phyloP scores from a whole-genome alignment of 2,888 invertebrate genomes.

The Hyposoter dolosus region DNA sequence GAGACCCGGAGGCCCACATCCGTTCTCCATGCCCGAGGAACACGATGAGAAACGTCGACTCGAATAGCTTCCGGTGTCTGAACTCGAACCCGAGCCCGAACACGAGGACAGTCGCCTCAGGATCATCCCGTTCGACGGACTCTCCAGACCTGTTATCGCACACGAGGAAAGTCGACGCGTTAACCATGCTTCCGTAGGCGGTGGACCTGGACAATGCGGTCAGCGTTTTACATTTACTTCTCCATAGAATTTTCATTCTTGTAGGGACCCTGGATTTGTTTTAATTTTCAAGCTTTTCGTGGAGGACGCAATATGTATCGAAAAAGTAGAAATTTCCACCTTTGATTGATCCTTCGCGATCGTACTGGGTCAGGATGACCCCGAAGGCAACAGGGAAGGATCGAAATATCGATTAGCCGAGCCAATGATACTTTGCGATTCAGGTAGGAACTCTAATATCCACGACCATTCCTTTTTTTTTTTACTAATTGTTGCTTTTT shows the following conservation, averaged over 20 bases:
- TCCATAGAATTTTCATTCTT: not conserved
- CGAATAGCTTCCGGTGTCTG: conserved; percentile 77
- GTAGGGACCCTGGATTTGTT: conserved; percentile 83
- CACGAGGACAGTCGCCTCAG: conserved; percentile 86
- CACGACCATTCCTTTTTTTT: not conserved
- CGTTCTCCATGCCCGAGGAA: conserved; percentile 79
- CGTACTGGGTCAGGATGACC: no score
- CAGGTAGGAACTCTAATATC: not conserved
- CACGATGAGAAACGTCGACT: conserved; percentile 80
- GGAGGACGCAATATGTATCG: no score
- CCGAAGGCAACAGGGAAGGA: no score
- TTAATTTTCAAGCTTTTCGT: not conserved
- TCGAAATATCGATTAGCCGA: not conserved
- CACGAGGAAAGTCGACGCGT: conserved; percentile 89
- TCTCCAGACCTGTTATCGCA: conserved; percentile 87
- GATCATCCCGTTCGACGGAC: conserved; percentile 85
- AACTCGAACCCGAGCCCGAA: conserved; percentile 78
- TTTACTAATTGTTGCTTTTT: not conserved
- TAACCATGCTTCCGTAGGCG: conserved; percentile 88
- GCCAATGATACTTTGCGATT: not conserved
- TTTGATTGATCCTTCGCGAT: no score
- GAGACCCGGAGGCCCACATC: conserved; percentile 68
- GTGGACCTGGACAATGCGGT: conserved; percentile 87
- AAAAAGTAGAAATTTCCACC: no score
- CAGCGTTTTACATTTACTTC: conserved; percentile 72